Evolutionary conservation across 1,140 invertebrate species (phyloP).

Genomic region (Heliconius congener): DNA sequence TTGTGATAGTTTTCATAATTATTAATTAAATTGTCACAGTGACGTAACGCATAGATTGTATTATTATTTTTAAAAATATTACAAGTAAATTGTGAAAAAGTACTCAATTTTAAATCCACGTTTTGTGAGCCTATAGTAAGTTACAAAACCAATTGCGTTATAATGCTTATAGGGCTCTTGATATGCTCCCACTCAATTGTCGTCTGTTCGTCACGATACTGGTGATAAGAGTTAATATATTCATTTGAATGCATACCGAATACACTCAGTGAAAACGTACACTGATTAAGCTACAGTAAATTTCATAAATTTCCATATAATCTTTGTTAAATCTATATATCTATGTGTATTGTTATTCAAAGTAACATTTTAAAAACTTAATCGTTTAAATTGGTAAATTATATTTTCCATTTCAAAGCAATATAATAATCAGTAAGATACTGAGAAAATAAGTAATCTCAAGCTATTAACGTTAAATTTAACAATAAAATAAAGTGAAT

Average conservation of each 20-base stretch:
- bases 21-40: conserved; percentile 34
- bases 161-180: conserved; percentile 43
- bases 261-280: conserved; percentile 50
- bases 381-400: too few relatives aligned
- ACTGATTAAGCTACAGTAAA: conserved; percentile 13
- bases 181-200: conserved; percentile 68
- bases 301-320: neutral
- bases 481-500: too few relatives aligned
- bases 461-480: too few relatives aligned
- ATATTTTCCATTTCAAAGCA: too few relatives aligned
- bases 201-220: conserved; percentile 64
- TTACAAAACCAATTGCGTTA: conserved; percentile 13
- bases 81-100: neutral
- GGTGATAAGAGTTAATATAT: conserved; percentile 74
- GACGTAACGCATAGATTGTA: conserved; percentile 9
- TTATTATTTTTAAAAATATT: neutral
- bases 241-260: conserved; percentile 67
- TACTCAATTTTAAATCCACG: neutral
- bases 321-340: neutral
- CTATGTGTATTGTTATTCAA: too few relatives aligned
- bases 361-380: too few relatives aligned
- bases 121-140: neutral
- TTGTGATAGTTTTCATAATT: conserved; percentile 71
- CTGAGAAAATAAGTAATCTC: too few relatives aligned
- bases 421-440: too few relatives aligned